Percentiles rank a stretch among this genome's conserved stretches.
Conservation (phyloP, 2,888 invertebrate genomes). For the Syrphus vitripennis region DNA sequence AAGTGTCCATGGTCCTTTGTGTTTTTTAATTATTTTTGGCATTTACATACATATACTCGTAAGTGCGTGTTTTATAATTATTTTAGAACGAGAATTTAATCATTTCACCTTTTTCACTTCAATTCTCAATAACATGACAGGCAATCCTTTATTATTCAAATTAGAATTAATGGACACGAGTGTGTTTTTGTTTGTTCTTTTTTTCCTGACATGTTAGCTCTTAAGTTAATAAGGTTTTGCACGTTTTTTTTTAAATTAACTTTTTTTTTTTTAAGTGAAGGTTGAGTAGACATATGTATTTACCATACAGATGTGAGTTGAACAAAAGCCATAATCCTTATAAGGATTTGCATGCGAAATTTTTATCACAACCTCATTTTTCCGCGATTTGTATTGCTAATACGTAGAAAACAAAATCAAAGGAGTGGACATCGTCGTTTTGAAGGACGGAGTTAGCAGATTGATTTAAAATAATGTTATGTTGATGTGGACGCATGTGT, state of each 20-base stretch:
- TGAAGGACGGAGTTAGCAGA: not conserved
- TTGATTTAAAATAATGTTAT: not conserved
- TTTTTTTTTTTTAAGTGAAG: not conserved
- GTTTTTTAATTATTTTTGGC: too few relatives aligned
- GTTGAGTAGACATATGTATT: not conserved
- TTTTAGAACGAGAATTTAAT: too few relatives aligned
- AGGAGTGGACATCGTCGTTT: not conserved
- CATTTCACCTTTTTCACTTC: not conserved
- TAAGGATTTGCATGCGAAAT: conserved; percentile 9
- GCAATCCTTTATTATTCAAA: conserved; percentile 5
- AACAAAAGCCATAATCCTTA: not conserved
- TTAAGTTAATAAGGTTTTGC: not conserved
- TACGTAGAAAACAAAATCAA: not conserved
- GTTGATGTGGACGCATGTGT: not conserved
- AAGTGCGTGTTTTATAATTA: too few relatives aligned
- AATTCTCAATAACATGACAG: not conserved
- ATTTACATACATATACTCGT: too few relatives aligned
- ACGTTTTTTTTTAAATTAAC: not conserved
- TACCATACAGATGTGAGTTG: not conserved
- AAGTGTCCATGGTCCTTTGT: too few relatives aligned
- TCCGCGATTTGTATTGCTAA: not conserved
- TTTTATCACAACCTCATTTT: not conserved
- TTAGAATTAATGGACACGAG: not conserved
- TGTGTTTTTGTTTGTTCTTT: not conserved
- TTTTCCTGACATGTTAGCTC: not conserved